Conservation (phyloP, 2,113 vertebrate genomes). For the Oncorhynchus kisutch region DNA sequence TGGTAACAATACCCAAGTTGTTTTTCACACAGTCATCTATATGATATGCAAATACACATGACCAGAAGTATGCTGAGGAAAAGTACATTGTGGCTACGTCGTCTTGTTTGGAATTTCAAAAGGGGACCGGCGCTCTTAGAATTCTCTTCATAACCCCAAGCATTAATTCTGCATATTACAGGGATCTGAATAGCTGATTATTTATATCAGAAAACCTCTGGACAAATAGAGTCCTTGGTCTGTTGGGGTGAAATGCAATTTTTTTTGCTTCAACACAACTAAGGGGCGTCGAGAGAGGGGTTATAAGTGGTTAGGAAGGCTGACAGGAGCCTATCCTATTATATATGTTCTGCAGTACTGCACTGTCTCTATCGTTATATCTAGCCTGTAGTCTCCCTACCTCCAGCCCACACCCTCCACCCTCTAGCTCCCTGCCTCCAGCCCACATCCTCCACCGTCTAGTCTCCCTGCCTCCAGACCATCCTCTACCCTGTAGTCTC, state of each 20-base stretch:
- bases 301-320: conserved; percentile 60
- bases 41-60: conserved; percentile 64
- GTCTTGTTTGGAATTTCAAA: conserved; percentile 75
- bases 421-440: too few species aligned
- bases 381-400: too few species aligned
- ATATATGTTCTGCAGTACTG: too few species aligned
- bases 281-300: conserved; percentile 49
- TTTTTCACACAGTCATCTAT: conserved; percentile 62
- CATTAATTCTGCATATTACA: conserved; percentile 78
- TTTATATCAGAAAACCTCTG: conserved; percentile 72
- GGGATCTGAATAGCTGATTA: conserved; percentile 72
- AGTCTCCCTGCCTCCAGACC: too few species aligned
- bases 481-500: too few species aligned
- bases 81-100: conserved; percentile 56
- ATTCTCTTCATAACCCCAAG: conserved; percentile 71
- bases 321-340: not conserved
- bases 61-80: conserved; percentile 43
- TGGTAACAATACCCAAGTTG: conserved; percentile 67
- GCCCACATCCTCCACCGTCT: too few species aligned
- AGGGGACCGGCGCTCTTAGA: conserved; percentile 53
- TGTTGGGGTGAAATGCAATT: conserved; percentile 55
- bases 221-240: conserved; percentile 61
- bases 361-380: too few species aligned
- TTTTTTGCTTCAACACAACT: conserved; percentile 29
- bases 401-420: too few species aligned